Evolutionary conservation across 1,140 invertebrate genomes (phyloP).

Genomic region (Triops cancriformis): DNA sequence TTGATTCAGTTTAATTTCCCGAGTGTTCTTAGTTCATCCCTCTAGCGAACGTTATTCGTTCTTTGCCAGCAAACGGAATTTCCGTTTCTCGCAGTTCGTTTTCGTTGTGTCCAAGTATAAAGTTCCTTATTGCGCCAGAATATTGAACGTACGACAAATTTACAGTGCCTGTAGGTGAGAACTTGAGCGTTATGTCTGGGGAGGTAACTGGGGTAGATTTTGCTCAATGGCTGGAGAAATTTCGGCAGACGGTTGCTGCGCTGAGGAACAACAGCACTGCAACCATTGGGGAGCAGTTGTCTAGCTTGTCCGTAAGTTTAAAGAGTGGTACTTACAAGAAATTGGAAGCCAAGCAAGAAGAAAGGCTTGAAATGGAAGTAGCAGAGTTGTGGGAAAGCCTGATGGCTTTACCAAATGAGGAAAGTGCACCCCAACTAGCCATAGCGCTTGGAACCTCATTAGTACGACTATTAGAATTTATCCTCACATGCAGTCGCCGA

Average conservation of each 20-base stretch:
- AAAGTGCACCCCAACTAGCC: background rate
- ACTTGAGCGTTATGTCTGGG: background rate
- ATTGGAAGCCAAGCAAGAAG: conserved; percentile 1
- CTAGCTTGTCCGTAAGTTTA: background rate
- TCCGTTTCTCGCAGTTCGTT: background rate
- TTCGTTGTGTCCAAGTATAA: background rate
- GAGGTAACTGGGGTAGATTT: background rate
- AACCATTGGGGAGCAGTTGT: background rate
- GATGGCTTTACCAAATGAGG: background rate
- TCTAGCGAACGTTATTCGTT: background rate
- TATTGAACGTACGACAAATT: background rate
- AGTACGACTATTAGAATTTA: background rate
- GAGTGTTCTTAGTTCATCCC: background rate
- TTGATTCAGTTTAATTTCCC: too few species aligned
- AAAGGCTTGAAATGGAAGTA: conserved; percentile 10
- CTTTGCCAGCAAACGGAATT: background rate
- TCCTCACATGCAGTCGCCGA: background rate
- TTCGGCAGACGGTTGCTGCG: background rate
- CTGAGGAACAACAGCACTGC: background rate
- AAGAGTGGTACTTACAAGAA: background rate
- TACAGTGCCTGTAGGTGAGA: background rate
- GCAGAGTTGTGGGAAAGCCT: background rate
- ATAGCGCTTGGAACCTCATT: background rate
- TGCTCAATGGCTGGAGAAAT: background rate
- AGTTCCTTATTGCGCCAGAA: background rate